A percentile compares a stretch with the other conserved stretches of the same genome.
phyloP scores from a whole-genome alignment of 2,888 invertebrate genomes.

The Andrena fulva region DNA sequence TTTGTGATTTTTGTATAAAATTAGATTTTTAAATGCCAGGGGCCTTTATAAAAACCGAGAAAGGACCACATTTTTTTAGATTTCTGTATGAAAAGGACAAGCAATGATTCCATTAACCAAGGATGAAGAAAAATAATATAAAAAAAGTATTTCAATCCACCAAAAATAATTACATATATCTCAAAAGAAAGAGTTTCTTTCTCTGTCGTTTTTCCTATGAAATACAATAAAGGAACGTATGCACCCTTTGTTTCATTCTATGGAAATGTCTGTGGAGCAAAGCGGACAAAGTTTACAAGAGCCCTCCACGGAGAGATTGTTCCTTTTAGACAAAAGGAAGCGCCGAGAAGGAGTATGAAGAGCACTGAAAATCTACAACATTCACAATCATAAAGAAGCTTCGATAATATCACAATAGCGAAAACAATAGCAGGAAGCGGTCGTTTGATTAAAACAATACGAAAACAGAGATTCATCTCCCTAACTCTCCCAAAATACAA shows the following conservation, averaged over 20 bases:
- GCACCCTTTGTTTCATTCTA: slow-evolving; percentile 45
- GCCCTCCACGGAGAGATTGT: slow-evolving; percentile 21
- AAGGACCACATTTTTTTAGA: no score
- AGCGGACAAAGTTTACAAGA: slow-evolving; percentile 43
- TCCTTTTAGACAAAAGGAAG: slow-evolving; percentile 33
- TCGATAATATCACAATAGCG: slow-evolving; percentile 10
- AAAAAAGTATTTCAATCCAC: background rate
- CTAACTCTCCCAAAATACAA: background rate
- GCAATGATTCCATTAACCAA: background rate
- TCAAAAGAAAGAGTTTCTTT: background rate
- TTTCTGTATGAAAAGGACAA: background rate
- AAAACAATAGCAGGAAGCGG: background rate
- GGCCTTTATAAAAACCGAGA: no score
- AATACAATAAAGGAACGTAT: slow-evolving; percentile 20
- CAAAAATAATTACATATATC: background rate
- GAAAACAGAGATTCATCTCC: background rate
- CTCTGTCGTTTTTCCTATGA: slow-evolving; percentile 10
- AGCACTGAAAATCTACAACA: slow-evolving; percentile 17
- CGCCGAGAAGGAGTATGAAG: slow-evolving; percentile 2
- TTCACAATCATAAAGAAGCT: slow-evolving; percentile 22
- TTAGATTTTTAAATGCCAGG: no score
- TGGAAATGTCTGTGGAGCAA: slow-evolving; percentile 25
- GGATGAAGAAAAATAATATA: background rate
- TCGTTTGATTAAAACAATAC: slow-evolving; percentile 7
- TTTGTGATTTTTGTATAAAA: no score